A percentile compares a stretch with the other conserved stretches of the same genome.
These are phyloP conservation scores for Torymus texanus DNA, from an alignment of 2,888 invertebrate genomes.

Conservation along the genomic window DNA sequence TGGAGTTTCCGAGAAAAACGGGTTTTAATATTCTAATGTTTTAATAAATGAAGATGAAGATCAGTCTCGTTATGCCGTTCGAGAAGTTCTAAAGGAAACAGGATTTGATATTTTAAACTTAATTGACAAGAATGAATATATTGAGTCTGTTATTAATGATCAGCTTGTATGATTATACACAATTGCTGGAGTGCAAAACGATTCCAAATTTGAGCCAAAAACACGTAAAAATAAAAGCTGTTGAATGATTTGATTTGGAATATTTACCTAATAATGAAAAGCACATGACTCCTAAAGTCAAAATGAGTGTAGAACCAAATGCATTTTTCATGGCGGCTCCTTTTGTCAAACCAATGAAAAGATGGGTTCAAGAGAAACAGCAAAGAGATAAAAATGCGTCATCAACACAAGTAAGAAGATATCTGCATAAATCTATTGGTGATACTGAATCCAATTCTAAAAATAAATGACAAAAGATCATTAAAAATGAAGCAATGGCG, in stretches of 20 bases:
- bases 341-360: slow-evolving; percentile 89
- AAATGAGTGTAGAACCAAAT: slow-evolving; percentile 89
- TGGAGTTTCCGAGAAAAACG: no score
- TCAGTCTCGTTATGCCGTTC: slow-evolving; percentile 92
- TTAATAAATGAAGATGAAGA: slow-evolving; percentile 96
- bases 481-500: slow-evolving; percentile 62
- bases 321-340: slow-evolving; percentile 97
- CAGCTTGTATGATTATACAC: slow-evolving; percentile 94
- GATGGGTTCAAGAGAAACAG: slow-evolving; percentile 80
- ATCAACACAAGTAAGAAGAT: slow-evolving; percentile 73
- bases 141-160: slow-evolving; percentile 93
- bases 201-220: slow-evolving; percentile 88
- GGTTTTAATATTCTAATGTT: no score
- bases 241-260: slow-evolving; percentile 93
- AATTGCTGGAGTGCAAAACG: slow-evolving; percentile 86
- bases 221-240: slow-evolving; percentile 93
- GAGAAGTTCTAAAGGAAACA: slow-evolving; percentile 98
- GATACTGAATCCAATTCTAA: slow-evolving; percentile 78
- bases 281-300: slow-evolving; percentile 89
- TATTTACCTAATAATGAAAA: slow-evolving; percentile 91
- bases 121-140: slow-evolving; percentile 88
- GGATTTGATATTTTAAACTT: slow-evolving; percentile 92
- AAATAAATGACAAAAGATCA: slow-evolving; percentile 68
- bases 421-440: slow-evolving; percentile 86
- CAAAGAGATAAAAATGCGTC: slow-evolving; percentile 67